A percentile compares a stretch with the other conserved stretches of the same genome.
Evolutionary conservation across 2,113 vertebrate species (phyloP).

Genomic region (Tetrao urogallus): DNA sequence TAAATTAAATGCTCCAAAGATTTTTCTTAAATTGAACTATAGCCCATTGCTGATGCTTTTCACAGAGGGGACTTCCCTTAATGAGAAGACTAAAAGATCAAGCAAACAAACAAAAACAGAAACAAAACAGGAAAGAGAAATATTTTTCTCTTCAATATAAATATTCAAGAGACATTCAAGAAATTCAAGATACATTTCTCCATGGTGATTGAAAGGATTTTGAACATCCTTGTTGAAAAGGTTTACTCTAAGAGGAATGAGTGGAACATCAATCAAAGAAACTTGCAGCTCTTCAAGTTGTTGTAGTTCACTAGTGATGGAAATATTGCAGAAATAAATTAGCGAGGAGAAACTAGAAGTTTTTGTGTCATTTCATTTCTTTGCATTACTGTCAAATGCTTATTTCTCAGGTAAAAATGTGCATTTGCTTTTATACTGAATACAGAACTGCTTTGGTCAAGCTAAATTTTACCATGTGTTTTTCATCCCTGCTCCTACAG

Average conservation of each 20-base stretch:
- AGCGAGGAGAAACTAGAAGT: background rate
- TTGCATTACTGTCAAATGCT: background rate
- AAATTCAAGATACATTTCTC: background rate
- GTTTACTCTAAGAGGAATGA: background rate
- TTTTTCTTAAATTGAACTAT: background rate
- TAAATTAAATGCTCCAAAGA: background rate
- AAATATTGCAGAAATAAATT: background rate
- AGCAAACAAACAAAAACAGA: background rate
- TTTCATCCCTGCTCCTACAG: background rate
- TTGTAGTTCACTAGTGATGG: background rate
- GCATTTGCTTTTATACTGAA: background rate
- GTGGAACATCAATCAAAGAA: background rate
- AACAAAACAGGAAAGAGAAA: background rate
- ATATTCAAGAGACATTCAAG: too few relatives aligned
- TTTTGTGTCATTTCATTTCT: background rate
- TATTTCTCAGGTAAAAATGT: background rate
- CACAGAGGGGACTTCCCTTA: background rate
- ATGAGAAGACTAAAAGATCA: background rate
- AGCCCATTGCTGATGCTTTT: background rate
- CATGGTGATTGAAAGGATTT: background rate
- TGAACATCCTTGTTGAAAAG: too few relatives aligned
- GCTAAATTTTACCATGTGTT: background rate
- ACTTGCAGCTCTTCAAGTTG: background rate
- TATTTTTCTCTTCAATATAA: too few relatives aligned
- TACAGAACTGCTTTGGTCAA: background rate